These are phyloP conservation scores for Margarornis squamiger DNA, from an alignment of 2,797 vertebrate genomes.

Conservation along the genomic window DNA sequence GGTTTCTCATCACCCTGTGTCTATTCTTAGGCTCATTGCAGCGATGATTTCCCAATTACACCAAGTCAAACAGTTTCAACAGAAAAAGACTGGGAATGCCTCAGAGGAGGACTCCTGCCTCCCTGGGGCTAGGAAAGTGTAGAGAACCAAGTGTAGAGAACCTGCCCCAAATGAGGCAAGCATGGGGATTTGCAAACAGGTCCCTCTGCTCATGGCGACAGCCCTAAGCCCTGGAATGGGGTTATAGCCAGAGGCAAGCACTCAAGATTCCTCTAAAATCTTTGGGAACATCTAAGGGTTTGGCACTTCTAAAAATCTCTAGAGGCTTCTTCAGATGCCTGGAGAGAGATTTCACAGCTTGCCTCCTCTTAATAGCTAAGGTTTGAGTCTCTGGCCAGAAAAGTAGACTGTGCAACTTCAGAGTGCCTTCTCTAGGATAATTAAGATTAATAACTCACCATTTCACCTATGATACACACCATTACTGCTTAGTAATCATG, in stretches of 20 bases:
- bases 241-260: conserved; percentile 38
- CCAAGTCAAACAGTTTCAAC: conserved; percentile 34
- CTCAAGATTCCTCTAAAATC: conserved; percentile 56
- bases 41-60: conserved; percentile 18
- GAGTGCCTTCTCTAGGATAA: not conserved
- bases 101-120: not conserved
- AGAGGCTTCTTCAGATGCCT: conserved; percentile 45
- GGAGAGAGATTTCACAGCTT: conserved; percentile 46
- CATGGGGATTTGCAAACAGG: conserved; percentile 28
- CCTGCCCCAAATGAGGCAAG: conserved; percentile 50
- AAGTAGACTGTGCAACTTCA: not conserved
- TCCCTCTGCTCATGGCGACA: conserved; percentile 40
- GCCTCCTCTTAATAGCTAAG: not conserved
- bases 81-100: conserved; percentile 37
- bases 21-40: not conserved
- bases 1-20: not conserved
- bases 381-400: not conserved
- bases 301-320: conserved; percentile 53
- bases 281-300: conserved; percentile 56
- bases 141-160: conserved; percentile 49
- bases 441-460: not conserved
- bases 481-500: rapidly evolving
- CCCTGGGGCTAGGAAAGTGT: conserved; percentile 52
- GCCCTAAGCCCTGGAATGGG: conserved; percentile 32
- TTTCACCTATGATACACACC: not conserved